Conservation (phyloP, 2,888 invertebrate genomes). For the Hirtodrosophila histrioides region DNA sequence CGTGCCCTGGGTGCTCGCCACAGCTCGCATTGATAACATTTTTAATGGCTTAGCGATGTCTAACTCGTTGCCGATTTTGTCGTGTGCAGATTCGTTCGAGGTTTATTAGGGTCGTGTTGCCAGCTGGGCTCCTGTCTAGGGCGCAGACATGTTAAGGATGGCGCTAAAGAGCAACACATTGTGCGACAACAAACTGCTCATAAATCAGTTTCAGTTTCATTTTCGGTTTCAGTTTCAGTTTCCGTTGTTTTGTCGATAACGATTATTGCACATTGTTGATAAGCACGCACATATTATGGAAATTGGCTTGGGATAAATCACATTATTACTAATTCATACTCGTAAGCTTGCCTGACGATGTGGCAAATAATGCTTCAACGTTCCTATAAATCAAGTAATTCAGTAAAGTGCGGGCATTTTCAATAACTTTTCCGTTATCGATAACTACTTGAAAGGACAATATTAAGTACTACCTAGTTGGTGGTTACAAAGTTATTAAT, state of each 20-base stretch:
- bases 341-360: constrained; percentile 18
- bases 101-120: constrained; percentile 57
- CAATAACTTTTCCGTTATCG: neutral
- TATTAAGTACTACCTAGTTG: too few species aligned
- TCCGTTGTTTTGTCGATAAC: constrained; percentile 68
- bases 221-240: constrained; percentile 45
- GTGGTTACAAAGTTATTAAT: too few species aligned
- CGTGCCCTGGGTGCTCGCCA: constrained; percentile 12
- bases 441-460: too few species aligned
- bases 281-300: constrained; percentile 10
- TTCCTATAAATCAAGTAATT: neutral
- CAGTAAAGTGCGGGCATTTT: neutral
- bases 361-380: neutral
- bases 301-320: constrained; percentile 12
- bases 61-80: constrained; percentile 51
- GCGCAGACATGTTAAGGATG: constrained; percentile 50
- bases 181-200: constrained; percentile 48
- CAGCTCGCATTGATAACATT: constrained; percentile 66
- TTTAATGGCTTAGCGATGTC: constrained; percentile 74
- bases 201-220: constrained; percentile 66
- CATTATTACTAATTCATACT: constrained; percentile 29
- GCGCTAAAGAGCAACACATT: constrained; percentile 67
- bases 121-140: constrained; percentile 38
- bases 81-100: constrained; percentile 46
- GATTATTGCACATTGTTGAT: constrained; percentile 63